Evolutionary conservation across 2,797 vertebrate species (phyloP).

Genomic region (Thaleichthys pacificus): DNA sequence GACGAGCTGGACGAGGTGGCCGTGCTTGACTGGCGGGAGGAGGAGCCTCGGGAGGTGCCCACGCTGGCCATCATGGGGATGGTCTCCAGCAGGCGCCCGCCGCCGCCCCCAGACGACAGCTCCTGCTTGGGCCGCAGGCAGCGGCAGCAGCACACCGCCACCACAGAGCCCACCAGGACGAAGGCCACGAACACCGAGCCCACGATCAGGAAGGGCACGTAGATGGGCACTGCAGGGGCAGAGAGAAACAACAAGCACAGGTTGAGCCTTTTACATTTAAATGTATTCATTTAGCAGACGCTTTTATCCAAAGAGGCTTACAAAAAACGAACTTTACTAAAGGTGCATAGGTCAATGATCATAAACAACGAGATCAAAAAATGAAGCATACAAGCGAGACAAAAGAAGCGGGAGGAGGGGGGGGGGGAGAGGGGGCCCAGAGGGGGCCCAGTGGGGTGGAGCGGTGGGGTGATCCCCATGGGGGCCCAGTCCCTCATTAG

Average conservation of each 20-base stretch:
- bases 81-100: constrained; percentile 87
- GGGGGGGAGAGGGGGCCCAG: constrained; percentile 27
- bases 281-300: no score
- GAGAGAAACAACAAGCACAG: background rate
- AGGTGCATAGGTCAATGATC: background rate
- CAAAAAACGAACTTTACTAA: background rate
- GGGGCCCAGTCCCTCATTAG: constrained; percentile 72
- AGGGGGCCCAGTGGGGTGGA: constrained; percentile 3
- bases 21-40: constrained; percentile 95
- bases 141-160: constrained; percentile 94
- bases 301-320: background rate
- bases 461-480: constrained; percentile 46
- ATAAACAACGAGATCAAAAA: no score
- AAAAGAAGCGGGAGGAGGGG: constrained; percentile 18
- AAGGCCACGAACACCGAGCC: constrained; percentile 97
- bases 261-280: background rate
- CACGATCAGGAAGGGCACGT: constrained; percentile 97
- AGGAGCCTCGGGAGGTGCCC: constrained; percentile 89
- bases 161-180: constrained; percentile 91
- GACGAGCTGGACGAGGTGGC: constrained; percentile 97
- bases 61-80: constrained; percentile 97
- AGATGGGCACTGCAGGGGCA: constrained; percentile 87
- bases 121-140: constrained; percentile 98
- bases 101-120: constrained; percentile 81
- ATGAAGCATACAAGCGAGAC: background rate